Base-by-base conservation (phyloP, 1,140 invertebrate species). In the Acromyrmex heyeri region DNA sequence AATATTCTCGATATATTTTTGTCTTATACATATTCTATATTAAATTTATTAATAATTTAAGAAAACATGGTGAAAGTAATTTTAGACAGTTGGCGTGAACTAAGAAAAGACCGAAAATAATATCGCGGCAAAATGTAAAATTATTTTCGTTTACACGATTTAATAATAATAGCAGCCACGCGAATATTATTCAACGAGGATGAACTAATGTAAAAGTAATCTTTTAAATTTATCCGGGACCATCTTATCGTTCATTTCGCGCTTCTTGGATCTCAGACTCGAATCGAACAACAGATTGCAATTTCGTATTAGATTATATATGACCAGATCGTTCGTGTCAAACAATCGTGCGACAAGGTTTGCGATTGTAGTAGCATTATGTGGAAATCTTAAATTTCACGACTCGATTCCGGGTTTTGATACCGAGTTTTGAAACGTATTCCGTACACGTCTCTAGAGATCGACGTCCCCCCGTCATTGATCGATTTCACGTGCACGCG, bases 91-190 rank as follows among this genome's bases (percentile, higher is more conserved):
- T 70, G 78, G 78, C 64, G 64, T 70, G 64, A 70, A 70, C 30
- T 70, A 16, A 62, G 27, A 30, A 61, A 48, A 55, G 55, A 55
- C 27, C 55, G n/a, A 83, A 83, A 83, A 83, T 83, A 83, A 83
- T 61, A 34, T 83, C 18, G 34, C 57, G 67, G 27, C 38, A 16
- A 75, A 83, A 34, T 50, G 69, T 61, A n/a, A 24, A 75, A 69
- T 83, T 83, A 83, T 83, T 83, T 75, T 83, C 27, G 79, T 73
- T 62, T 75, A 48, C 69, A 61, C 38, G 18, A 10, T 73, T 75
- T 38, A 83, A 83, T 83, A 82, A 82, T 82, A 83, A 38, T 24
- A 24, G 24, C 24, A 83, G 79, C 73, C 79, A 75, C 38, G 69
- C 55, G 79, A 61, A 73, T 61, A 72, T 83, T 61, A 83, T 50